Conservation (phyloP, 2,797 vertebrate species). For the Erethizon dorsatum region DNA sequence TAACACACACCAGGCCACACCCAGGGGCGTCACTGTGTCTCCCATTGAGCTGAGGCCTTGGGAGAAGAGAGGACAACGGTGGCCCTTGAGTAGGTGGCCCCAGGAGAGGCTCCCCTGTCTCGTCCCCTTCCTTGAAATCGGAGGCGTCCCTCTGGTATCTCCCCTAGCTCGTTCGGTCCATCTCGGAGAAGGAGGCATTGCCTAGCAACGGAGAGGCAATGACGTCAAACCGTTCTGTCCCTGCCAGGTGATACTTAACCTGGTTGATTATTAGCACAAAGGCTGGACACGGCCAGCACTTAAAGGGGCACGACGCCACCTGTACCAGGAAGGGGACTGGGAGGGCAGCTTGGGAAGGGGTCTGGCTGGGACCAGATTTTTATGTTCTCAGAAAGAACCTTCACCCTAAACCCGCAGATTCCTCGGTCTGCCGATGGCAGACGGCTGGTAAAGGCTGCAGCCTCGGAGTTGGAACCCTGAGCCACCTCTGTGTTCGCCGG, state of each 20-base stretch:
- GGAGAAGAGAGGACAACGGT: background rate
- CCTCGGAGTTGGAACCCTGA: background rate
- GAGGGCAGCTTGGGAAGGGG: background rate
- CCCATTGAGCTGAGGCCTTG: background rate
- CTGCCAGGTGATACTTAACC: conserved; percentile 41
- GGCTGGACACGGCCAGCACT: background rate
- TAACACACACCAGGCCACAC: conserved; percentile 45
- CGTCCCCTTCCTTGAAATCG: conserved; percentile 57
- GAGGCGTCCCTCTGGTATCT: conserved; percentile 58
- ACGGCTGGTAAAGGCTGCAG: background rate
- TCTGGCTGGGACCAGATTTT: background rate
- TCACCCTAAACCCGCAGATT: background rate
- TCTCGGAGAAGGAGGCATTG: conserved; percentile 46
- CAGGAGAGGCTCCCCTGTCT: conserved; percentile 70
- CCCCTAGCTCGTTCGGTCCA: conserved; percentile 63
- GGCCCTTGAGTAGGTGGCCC: conserved; percentile 73
- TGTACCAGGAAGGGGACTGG: background rate
- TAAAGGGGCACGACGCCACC: background rate
- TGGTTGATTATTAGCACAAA: conserved; percentile 61
- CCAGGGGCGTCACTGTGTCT: background rate
- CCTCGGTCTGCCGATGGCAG: background rate
- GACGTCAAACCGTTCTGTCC: conserved; percentile 67
- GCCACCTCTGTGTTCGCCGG: background rate
- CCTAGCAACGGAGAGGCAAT: conserved; percentile 61
- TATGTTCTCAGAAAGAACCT: background rate